These are phyloP conservation scores for Polia nebulosa DNA, from an alignment of 2,888 invertebrate species.

Conservation along the genomic window DNA sequence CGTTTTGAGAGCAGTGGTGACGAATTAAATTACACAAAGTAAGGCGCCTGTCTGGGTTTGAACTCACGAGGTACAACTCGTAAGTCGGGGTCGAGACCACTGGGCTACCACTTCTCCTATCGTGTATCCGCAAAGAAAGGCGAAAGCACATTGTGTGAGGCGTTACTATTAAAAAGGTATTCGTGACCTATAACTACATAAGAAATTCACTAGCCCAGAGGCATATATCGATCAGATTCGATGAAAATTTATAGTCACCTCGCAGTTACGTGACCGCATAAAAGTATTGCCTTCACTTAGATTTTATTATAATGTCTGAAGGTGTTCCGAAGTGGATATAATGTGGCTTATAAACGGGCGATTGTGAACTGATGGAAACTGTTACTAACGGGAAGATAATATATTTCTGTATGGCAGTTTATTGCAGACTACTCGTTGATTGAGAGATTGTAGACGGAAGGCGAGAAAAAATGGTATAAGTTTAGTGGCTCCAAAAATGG, in stretches of 20 bases:
- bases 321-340: constrained; percentile 45
- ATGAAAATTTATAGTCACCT: constrained; percentile 49
- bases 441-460: constrained; percentile 11
- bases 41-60: no score
- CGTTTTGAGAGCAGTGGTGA: no score
- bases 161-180: not conserved
- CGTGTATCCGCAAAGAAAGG: no score
- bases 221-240: constrained; percentile 41
- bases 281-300: constrained; percentile 52
- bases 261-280: constrained; percentile 51
- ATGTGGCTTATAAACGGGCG: constrained; percentile 40
- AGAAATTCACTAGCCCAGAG: constrained; percentile 34
- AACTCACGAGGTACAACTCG: no score
- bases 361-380: constrained; percentile 37
- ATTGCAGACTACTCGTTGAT: constrained; percentile 32
- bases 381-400: constrained; percentile 26
- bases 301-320: constrained; percentile 54
- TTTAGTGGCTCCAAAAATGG: not conserved
- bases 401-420: constrained; percentile 32
- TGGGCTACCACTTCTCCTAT: no score
- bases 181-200: not conserved
- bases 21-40: no score
- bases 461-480: not conserved
- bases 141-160: no score
- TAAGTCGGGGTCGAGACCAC: no score